Conservation (phyloP, 1,140 invertebrate species). For the Chironomus striatipennis region DNA sequence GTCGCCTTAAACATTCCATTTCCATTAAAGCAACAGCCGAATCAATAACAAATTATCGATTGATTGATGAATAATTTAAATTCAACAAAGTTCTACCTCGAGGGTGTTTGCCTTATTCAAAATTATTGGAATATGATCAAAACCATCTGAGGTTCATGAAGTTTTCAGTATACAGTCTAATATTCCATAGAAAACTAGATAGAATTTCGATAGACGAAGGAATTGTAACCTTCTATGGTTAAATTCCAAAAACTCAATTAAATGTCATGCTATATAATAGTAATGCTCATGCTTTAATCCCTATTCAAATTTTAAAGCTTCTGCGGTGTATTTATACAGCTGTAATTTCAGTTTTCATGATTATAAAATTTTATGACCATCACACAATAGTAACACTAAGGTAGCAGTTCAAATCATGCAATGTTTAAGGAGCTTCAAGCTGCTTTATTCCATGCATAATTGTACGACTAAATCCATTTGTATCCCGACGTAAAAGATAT, state of each 20-base stretch:
- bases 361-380: constrained; percentile 15
- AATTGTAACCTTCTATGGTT: not conserved
- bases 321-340: not conserved
- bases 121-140: no score
- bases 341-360: constrained; percentile 2
- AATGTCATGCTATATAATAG: not conserved
- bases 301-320: constrained; percentile 3
- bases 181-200: no score
- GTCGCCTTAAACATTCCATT: no score
- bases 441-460: no score
- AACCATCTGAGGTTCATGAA: no score
- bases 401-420: not conserved
- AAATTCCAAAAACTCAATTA: constrained; percentile 9
- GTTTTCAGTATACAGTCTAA: no score
- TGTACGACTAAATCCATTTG: not conserved
- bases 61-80: no score
- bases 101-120: no score
- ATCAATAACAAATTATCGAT: no score
- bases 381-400: not conserved
- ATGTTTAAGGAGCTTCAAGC: not conserved
- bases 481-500: not conserved
- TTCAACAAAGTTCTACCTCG: no score
- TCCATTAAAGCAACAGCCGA: no score
- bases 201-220: no score
- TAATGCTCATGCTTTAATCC: not conserved